Evolutionary conservation across 1,140 invertebrate species (phyloP), one percentile per base, ranked within the genome.

Genomic region (Venustaconcha ellipsiformis): DNA sequence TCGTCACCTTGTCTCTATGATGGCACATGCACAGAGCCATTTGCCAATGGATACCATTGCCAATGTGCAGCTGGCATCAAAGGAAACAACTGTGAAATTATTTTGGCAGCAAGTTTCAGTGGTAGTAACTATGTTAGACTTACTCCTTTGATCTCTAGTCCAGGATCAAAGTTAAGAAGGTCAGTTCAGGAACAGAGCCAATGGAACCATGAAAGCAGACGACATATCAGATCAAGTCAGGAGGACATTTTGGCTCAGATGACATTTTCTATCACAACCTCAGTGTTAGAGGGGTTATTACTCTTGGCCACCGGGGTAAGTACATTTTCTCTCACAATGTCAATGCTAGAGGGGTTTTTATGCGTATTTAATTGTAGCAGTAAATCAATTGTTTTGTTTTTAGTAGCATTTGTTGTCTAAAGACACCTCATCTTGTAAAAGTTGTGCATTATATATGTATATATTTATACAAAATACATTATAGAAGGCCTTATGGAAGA

Each of bases 1-100:
- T 93, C 94, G 6, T 93, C 93, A 83, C 95, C 95, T 5, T 97
- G 96, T 88, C 91, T 93, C 67, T 96, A 98, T 90, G 96, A 96
- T 26, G 87, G 83, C 20, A 74, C 37, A 15, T 88, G 87, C 67
- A 82, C 71, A 14, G 80, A 86, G 60, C 67, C 75, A 26, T 20
- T 37, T 72, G 72, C 69, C 23, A 82, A 83, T 68, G 76, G 70
- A 26, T 98, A 96, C 88, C 26, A 60, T 78, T 99, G 97, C 83
- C 92, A 94, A 63, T 99, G 97, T 86, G 93, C 95, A 14, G 93
- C 95, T 86, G 96, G 95, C 37, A 96, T 92, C 90, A 92, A 93
- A 15, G 96, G 96, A 17, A 77, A 90, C 55, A 93, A 93, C 23
- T 87, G 82, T 79, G 66, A 77, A 55, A 57, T 57, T 68, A 66